phyloP scores from a whole-genome alignment of 1,140 invertebrate species.

The Scaptomyza hsui region DNA sequence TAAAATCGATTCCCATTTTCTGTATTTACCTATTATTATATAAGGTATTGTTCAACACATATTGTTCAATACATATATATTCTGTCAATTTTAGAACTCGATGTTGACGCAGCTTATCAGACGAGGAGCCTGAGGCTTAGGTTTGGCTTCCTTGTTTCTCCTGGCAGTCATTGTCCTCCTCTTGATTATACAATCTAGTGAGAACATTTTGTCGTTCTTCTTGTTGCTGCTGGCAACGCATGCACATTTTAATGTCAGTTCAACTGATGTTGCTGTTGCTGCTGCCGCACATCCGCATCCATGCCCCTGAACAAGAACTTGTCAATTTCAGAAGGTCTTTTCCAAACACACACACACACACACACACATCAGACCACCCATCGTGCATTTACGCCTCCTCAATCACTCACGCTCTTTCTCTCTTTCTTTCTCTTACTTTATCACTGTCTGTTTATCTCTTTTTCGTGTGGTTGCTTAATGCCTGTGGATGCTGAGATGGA shows the following conservation, averaged over 20 bases:
- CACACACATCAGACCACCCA: neutral
- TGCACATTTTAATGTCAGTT: slow-evolving; percentile 63
- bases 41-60: neutral
- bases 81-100: neutral
- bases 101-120: slow-evolving; percentile 21
- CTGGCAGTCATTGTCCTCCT: slow-evolving; percentile 21
- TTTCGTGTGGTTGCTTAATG: no score
- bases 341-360: slow-evolving; percentile 11
- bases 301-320: slow-evolving; percentile 72
- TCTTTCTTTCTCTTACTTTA: neutral
- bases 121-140: neutral
- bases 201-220: slow-evolving; percentile 19
- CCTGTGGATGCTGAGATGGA: no score
- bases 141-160: neutral
- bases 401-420: neutral
- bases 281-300: slow-evolving; percentile 41
- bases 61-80: slow-evolving; percentile 31
- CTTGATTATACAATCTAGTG: slow-evolving; percentile 52
- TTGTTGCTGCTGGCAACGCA: slow-evolving; percentile 49
- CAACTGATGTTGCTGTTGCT: slow-evolving; percentile 17
- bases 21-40: neutral
- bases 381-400: no score
- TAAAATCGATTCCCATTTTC: slow-evolving; percentile 11
- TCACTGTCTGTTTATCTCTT: neutral
- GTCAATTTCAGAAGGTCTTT: slow-evolving; percentile 57